Evolutionary conservation across 2,113 vertebrate genomes (phyloP), one percentile per base, ranked within the genome.

Genomic region (Delphinapterus leucas): DNA sequence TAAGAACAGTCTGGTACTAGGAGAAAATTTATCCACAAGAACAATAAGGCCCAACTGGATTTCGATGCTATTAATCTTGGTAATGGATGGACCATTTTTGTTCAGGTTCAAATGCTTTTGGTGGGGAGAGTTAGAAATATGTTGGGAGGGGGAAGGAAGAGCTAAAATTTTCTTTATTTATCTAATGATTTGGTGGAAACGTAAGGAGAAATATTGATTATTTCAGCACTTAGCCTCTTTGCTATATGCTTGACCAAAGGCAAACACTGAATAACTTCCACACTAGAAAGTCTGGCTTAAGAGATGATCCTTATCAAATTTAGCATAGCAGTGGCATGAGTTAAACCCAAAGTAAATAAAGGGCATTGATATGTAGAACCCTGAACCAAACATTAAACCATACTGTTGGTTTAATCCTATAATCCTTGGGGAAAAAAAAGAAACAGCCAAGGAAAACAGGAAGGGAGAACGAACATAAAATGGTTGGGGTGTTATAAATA

Each of bases 281-380:
- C 17, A 38, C 20, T 76, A 41, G 23, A 93, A 84, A 81, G 49
- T 82, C 74, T 93, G n/a, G 60, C 11, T 41, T 36, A 93, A 38
- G 60, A 96, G 28, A 28, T 21, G 23, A 68, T 79, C 12, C 3
- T 93, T 85, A 73, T 91, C n/a, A 90, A 70, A 76, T 74, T 65
- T 91, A 83, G 88, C 33, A 33, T 65, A 88, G 47, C 77, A 93
- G 31, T 70, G 44, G 28, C 12, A 84, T 70, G 83, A 95, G 61
- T 1, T 67, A 85, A 96, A 93, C n/a, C 33, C 61, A 88, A 84
- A 79, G 36, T 70, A 89, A 77, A 79, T 82, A 33, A 89, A 92
- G 41, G 36, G 88, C 44, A 70, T 20, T 90, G 44, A 83, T 70
- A 36, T 2, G 0, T 2, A 76, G n/a, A 96, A 95, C 15, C 2